phyloP scores from a whole-genome alignment of 2,113 vertebrate genomes.

The Poeciliopsis prolifica region DNA sequence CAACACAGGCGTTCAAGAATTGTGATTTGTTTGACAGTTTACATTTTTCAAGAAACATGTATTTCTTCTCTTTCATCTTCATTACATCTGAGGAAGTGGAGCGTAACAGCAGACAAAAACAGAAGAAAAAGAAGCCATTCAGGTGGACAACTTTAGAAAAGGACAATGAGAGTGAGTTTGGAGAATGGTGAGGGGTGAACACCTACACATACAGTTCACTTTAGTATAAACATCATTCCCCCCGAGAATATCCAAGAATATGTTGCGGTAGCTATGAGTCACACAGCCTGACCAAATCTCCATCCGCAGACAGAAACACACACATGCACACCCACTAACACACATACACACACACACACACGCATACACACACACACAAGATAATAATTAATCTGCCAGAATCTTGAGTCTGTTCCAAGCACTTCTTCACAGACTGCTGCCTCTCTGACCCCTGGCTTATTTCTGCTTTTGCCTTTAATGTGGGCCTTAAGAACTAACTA shows the following conservation, averaged over 20 bases:
- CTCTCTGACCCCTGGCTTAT: conserved; percentile 39
- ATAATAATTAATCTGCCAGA: conserved; percentile 67
- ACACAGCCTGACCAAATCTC: conserved; percentile 58
- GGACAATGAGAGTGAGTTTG: conserved; percentile 23
- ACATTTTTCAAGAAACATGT: not conserved
- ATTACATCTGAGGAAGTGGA: not conserved
- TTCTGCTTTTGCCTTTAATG: conserved; percentile 33
- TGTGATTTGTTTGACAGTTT: not conserved
- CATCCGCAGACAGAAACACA: conserved; percentile 42
- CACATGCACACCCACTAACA: conserved; percentile 30
- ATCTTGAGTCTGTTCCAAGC: conserved; percentile 56
- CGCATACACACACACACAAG: conserved; percentile 30
- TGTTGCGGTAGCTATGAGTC: conserved; percentile 63
- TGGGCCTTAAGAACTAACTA: conserved; percentile 14
- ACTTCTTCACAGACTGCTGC: conserved; percentile 57
- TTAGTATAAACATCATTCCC: conserved; percentile 61
- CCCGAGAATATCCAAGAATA: conserved; percentile 65
- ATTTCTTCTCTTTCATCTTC: not conserved
- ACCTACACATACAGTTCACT: conserved; percentile 28
- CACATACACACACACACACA: conserved; percentile 34
- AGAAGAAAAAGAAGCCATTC: conserved; percentile 39
- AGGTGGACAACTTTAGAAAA: conserved; percentile 33
- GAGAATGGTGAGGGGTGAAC: conserved; percentile 33
- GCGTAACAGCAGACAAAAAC: conserved; percentile 9
- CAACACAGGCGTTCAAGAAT: too few relatives aligned